These are phyloP conservation scores for Neosilurus mollespiculum DNA, from an alignment of 2,797 vertebrate genomes.

Conservation along the genomic window DNA sequence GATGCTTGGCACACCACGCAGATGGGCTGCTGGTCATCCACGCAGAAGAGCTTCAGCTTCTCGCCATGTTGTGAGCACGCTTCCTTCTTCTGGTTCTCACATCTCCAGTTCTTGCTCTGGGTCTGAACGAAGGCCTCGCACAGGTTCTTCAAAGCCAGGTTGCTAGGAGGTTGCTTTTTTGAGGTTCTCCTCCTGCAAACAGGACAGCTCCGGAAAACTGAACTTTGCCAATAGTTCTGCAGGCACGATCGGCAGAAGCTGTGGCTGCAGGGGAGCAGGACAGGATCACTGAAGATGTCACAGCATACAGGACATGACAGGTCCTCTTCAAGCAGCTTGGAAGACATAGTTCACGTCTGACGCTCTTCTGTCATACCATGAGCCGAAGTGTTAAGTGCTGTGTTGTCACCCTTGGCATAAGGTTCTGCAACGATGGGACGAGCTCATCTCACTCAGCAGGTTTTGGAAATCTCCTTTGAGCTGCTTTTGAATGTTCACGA, in stretches of 20 bases:
- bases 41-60: slow-evolving; percentile 74
- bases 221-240: slow-evolving; percentile 65
- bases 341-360: slow-evolving; percentile 44
- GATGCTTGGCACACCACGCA: slow-evolving; percentile 75
- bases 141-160: slow-evolving; percentile 76
- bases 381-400: background rate
- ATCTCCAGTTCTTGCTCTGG: slow-evolving; percentile 51
- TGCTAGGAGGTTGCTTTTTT: slow-evolving; percentile 63
- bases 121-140: slow-evolving; percentile 67
- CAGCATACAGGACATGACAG: slow-evolving; percentile 74
- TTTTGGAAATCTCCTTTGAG: slow-evolving; percentile 25
- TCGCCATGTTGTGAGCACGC: slow-evolving; percentile 69
- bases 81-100: slow-evolving; percentile 45
- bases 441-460: slow-evolving; percentile 26
- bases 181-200: slow-evolving; percentile 69
- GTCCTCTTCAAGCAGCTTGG: slow-evolving; percentile 73
- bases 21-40: slow-evolving; percentile 71
- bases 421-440: background rate
- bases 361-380: slow-evolving; percentile 41
- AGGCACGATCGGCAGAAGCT: slow-evolving; percentile 75
- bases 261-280: slow-evolving; percentile 76
- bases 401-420: background rate
- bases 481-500: slow-evolving; percentile 24
- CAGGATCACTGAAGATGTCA: slow-evolving; percentile 74
- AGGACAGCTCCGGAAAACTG: slow-evolving; percentile 65